Percentiles rank a stretch among this genome's conserved stretches.
Conservation (phyloP, 2,113 vertebrate species). For the Struthio camelus region DNA sequence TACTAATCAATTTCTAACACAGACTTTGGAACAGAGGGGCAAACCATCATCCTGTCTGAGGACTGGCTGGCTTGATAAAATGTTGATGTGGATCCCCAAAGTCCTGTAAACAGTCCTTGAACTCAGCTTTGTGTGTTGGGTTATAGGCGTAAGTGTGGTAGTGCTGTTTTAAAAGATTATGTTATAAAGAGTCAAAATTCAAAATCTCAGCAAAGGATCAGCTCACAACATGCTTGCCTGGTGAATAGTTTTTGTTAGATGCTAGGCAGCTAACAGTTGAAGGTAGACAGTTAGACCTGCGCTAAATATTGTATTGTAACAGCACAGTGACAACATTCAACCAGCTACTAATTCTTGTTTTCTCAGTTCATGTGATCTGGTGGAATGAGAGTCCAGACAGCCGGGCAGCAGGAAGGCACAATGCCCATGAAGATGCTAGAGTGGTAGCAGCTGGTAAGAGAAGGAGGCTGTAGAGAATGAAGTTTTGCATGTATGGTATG, state of each 20-base stretch:
- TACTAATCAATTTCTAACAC: not conserved
- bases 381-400: constrained; percentile 86
- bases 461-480: not conserved
- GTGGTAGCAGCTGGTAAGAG: constrained; percentile 91
- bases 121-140: not conserved
- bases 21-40: not conserved
- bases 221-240: not conserved
- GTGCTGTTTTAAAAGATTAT: not conserved
- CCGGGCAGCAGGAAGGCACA: constrained; percentile 81
- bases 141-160: not conserved
- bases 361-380: constrained; percentile 87
- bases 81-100: not conserved
- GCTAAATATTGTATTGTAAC: not conserved
- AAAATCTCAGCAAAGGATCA: not conserved
- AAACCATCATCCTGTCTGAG: not conserved
- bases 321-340: not conserved
- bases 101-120: constrained; percentile 32
- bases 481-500: not conserved
- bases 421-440: constrained; percentile 84
- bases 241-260: not conserved
- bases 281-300: not conserved
- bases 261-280: not conserved
- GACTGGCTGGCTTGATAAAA: not conserved
- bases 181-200: not conserved
- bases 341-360: constrained; percentile 8